phyloP scores from a whole-genome alignment of 1,140 invertebrate species.

The Thrips palmi region DNA sequence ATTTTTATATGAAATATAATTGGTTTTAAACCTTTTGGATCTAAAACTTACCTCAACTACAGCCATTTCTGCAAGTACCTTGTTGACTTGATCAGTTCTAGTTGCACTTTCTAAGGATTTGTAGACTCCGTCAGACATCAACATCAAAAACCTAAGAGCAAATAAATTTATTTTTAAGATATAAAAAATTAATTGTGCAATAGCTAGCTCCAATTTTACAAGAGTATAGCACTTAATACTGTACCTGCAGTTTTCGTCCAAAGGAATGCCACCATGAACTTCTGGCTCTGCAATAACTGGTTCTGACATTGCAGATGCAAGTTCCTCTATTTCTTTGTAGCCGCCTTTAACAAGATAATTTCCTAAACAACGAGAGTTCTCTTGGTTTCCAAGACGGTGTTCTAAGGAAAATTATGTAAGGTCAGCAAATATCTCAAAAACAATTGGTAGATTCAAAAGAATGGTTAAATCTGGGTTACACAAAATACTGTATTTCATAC shows the following conservation, averaged over 20 bases:
- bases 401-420: slow-evolving; percentile 21
- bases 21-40: slow-evolving; percentile 1
- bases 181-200: not conserved
- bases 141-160: slow-evolving; percentile 43
- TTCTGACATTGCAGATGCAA: slow-evolving; percentile 43
- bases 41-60: slow-evolving; percentile 42
- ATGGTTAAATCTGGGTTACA: not conserved
- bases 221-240: not conserved
- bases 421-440: not conserved
- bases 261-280: slow-evolving; percentile 55
- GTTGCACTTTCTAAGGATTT: slow-evolving; percentile 67
- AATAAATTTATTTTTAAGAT: slow-evolving; percentile 2
- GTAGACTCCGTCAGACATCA: slow-evolving; percentile 72
- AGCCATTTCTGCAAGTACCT: slow-evolving; percentile 57
- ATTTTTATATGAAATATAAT: not conserved
- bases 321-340: slow-evolving; percentile 63
- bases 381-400: slow-evolving; percentile 46
- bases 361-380: slow-evolving; percentile 64
- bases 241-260: slow-evolving; percentile 57
- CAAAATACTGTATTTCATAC: slow-evolving; percentile 20
- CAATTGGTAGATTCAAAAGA: slow-evolving; percentile 5
- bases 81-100: slow-evolving; percentile 58
- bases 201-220: not conserved
- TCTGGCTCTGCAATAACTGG: slow-evolving; percentile 71
- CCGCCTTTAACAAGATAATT: slow-evolving; percentile 76